Evolutionary conservation across 1,140 invertebrate genomes (phyloP).

Genomic region (Tachypleus tridentatus): DNA sequence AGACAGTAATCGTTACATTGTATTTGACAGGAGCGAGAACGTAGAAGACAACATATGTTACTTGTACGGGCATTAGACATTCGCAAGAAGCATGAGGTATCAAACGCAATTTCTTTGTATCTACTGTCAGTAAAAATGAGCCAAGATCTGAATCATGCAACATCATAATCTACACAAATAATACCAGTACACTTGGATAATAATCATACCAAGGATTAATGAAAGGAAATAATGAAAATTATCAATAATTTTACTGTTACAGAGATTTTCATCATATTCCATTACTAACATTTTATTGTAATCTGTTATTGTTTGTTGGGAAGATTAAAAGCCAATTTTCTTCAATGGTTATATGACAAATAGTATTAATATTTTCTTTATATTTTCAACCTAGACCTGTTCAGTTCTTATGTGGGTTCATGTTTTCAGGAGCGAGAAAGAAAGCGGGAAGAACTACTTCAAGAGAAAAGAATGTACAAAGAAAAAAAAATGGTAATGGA

Average conservation of each 20-base stretch:
- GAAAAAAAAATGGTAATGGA: slow-evolving; percentile 53
- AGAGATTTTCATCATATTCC: neutral
- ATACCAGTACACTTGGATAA: too few relatives aligned
- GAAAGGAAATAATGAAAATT: neutral
- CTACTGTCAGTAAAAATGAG: neutral
- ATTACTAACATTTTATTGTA: neutral
- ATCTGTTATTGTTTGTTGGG: neutral
- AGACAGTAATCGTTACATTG: neutral
- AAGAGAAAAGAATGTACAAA: slow-evolving; percentile 60
- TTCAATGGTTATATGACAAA: slow-evolving; percentile 2
- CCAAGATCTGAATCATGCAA: too few relatives aligned
- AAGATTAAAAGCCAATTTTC: neutral
- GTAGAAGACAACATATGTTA: slow-evolving; percentile 76
- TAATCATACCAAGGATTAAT: too few relatives aligned
- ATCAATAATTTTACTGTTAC: neutral
- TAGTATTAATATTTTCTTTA: neutral
- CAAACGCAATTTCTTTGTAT: neutral
- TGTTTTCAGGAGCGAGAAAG: slow-evolving; percentile 55
- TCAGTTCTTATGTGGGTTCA: neutral
- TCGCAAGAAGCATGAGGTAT: slow-evolving; percentile 57
- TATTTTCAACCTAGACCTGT: slow-evolving; percentile 1
- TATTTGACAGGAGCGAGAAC: slow-evolving; percentile 63
- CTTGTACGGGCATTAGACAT: slow-evolving; percentile 74
- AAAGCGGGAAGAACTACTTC: slow-evolving; percentile 61
- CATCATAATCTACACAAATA: too few relatives aligned